These are phyloP conservation scores for Allolobophora icterica DNA, from an alignment of 2,888 invertebrate genomes.

Conservation along the genomic window DNA sequence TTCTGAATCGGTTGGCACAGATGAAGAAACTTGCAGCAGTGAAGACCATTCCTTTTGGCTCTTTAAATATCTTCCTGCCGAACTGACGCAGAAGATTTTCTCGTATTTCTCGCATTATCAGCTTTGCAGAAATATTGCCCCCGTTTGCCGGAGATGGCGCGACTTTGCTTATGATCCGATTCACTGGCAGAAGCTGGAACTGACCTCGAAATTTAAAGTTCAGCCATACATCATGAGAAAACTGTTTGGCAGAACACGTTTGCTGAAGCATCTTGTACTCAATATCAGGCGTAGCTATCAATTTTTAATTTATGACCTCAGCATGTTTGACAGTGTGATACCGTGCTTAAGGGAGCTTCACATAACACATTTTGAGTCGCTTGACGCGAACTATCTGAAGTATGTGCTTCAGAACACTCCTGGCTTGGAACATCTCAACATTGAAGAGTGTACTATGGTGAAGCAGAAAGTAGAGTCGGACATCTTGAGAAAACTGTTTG, in stretches of 20 bases:
- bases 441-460: neutral
- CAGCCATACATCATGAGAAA: neutral
- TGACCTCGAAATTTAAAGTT: neutral
- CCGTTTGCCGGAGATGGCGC: slow-evolving; percentile 21
- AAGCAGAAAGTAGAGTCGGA: neutral
- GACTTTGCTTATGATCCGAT: slow-evolving; percentile 31
- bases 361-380: neutral
- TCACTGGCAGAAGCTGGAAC: slow-evolving; percentile 29
- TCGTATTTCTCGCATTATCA: slow-evolving; percentile 18
- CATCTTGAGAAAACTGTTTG: neutral
- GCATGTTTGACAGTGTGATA: neutral
- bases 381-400: neutral
- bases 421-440: neutral
- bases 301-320: neutral
- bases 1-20: neutral
- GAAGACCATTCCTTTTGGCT: neutral
- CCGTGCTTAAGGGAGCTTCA: neutral
- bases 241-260: neutral
- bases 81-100: slow-evolving; percentile 29
- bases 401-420: neutral
- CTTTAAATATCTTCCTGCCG: slow-evolving; percentile 23
- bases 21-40: neutral
- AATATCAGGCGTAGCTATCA: neutral
- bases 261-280: neutral
- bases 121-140: slow-evolving; percentile 28